A percentile compares a stretch with the other conserved stretches of the same genome.
Conservation (phyloP, 2,797 vertebrate species). For the Vespertilio murinus region DNA sequence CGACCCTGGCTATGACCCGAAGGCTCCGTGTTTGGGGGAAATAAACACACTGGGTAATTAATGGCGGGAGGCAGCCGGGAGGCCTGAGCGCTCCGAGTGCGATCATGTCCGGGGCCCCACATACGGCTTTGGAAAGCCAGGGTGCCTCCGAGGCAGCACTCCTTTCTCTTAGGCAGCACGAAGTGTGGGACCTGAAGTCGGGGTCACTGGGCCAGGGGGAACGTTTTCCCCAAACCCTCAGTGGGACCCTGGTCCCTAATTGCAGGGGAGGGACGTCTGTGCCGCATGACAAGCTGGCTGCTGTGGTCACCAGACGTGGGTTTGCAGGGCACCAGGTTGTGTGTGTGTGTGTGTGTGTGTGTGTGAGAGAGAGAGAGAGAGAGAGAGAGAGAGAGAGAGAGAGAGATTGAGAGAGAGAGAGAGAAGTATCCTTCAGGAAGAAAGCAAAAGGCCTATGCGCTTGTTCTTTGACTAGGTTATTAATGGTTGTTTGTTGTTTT, state of each 20-base stretch:
- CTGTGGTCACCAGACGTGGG: neutral
- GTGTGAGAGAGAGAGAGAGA: no score
- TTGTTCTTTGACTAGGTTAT: neutral
- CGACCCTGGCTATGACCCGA: neutral
- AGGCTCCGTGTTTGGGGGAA: neutral
- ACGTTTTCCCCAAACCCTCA: accelerated
- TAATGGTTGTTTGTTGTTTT: neutral
- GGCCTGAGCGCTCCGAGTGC: neutral
- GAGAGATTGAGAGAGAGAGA: neutral
- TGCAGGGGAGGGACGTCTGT: neutral
- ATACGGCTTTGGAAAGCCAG: neutral
- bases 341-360: no score
- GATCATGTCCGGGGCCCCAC: neutral
- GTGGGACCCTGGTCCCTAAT: neutral
- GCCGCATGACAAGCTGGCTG: no score
- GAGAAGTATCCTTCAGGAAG: neutral
- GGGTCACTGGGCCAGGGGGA: neutral
- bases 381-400: neutral
- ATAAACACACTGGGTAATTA: neutral
- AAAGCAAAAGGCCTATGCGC: neutral
- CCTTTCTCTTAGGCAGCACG: accelerated
- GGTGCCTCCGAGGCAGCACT: neutral
- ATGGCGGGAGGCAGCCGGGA: neutral
- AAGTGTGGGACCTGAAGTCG: neutral
- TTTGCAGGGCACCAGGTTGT: neutral